Evolutionary conservation across 2,888 invertebrate species (phyloP), one percentile per base, ranked within the genome.

Genomic region (Stenurella melanura): DNA sequence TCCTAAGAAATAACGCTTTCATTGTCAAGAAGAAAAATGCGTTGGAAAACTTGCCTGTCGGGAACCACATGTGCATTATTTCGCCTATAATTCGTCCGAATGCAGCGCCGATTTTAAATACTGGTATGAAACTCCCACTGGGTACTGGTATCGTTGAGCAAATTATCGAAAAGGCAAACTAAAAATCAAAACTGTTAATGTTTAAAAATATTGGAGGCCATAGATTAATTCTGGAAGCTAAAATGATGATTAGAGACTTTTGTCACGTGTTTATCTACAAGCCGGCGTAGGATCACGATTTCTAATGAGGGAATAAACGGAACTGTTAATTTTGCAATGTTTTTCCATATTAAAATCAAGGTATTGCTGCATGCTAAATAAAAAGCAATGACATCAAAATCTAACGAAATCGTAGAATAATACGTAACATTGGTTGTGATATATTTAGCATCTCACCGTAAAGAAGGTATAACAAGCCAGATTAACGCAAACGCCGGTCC

Each of bases 141-240:
- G 99, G 99, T 5, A 99, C 97, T 0, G 99, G 99, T 75, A 99
- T 93, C 0, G 99, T 99, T 73, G 97, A 97, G 67, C 97, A 96
- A 79, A 99, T 93, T 87, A 97, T 95, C 63, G 95, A 95, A 83
- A 97, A 94, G 85, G 97, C 91, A 89, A 96, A 97, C 97, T 97
- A 90, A 26, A 90, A 89, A 72, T 80, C 80, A 73, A 42, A 50
- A 57, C 4, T 38, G 38, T 11, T 9, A 15, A 9, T 7, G 7
- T 38, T 38, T 11, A 7, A 38, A 7, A 38, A 11, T 7, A 11
- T 42, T 15, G 3, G 1, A 42, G 12, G 4, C 11, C 26, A 11
- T 26, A 42, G 50, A 34, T 38, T 18, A 17, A 12, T n/a, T 1
- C 1, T 64, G n/a, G 19, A 57, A 57, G 15, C 6, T 15, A 9